Conservation (phyloP, 2,888 invertebrate species). For the Lycophotia porphyrea region DNA sequence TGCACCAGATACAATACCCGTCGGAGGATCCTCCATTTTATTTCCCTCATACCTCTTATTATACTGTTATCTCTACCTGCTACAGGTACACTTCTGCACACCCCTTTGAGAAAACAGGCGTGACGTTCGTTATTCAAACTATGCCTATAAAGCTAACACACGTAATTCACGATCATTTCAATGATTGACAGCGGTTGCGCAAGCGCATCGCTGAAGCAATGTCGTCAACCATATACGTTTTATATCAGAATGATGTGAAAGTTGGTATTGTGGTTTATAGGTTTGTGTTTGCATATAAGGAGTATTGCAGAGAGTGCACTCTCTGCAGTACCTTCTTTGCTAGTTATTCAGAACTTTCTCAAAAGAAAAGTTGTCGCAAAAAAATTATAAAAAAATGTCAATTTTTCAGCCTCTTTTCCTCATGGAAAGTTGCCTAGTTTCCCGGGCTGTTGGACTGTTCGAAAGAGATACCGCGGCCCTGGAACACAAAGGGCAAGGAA, state of each 20-base stretch:
- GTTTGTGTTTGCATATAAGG: neutral
- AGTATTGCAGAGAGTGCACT: neutral
- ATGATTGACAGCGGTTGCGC: slow-evolving; percentile 38
- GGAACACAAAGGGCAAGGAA: too few relatives aligned
- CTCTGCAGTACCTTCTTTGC: neutral
- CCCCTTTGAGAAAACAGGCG: neutral
- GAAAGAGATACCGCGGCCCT: too few relatives aligned
- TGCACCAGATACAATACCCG: too few relatives aligned
- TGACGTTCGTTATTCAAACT: neutral
- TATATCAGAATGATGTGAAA: slow-evolving; percentile 29
- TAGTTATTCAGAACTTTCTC: neutral
- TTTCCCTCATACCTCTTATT: neutral
- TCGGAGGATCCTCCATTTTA: too few relatives aligned
- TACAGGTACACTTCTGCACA: neutral
- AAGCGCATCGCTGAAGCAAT: slow-evolving; percentile 37
- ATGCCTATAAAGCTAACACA: neutral
- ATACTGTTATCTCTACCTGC: neutral
- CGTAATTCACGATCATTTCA: slow-evolving; percentile 28
- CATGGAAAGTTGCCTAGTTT: too few relatives aligned
- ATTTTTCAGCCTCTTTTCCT: neutral
- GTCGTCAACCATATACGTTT: slow-evolving; percentile 22
- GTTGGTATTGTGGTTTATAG: slow-evolving; percentile 1
- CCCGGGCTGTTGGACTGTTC: too few relatives aligned
- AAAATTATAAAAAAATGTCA: neutral
- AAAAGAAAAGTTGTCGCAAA: neutral